Evolutionary conservation across 2,113 vertebrate species (phyloP).

Genomic region (Crotalus tigris): DNA sequence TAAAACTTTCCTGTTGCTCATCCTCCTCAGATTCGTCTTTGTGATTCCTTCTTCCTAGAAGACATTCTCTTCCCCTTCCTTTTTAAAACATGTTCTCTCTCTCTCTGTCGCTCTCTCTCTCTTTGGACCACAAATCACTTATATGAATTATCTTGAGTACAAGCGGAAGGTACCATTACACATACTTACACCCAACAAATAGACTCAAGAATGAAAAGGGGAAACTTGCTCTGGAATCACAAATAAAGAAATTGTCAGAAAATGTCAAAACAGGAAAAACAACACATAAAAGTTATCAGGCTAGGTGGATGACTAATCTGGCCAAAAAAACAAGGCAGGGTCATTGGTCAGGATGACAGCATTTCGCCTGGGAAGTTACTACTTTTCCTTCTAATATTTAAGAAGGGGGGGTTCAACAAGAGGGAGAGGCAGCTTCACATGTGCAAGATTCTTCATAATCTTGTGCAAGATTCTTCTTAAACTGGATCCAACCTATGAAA

Average conservation of each 20-base stretch:
- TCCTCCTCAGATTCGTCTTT: neutral
- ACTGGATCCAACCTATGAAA: conserved; percentile 8
- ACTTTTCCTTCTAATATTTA: conserved; percentile 22
- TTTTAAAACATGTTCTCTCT: neutral
- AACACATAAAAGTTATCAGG: neutral
- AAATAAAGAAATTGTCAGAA: conserved; percentile 32
- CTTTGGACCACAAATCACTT: neutral
- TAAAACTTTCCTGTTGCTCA: neutral
- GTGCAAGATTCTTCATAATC: conserved; percentile 25
- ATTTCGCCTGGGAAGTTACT: conserved; percentile 14
- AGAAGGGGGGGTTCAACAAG: conserved; percentile 6
- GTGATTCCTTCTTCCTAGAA: neutral
- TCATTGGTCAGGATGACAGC: conserved; percentile 17
- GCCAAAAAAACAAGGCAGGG: conserved; percentile 44
- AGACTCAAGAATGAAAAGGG: conserved; percentile 30
- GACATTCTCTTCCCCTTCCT: neutral
- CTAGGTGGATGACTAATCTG: conserved; percentile 30
- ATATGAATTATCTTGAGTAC: neutral
- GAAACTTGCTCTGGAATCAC: neutral
- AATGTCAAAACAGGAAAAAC: conserved; percentile 54
- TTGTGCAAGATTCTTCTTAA: conserved; percentile 26
- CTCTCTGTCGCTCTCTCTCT: neutral
- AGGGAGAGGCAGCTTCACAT: conserved; percentile 1
- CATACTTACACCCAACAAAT: neutral
- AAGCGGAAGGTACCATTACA: neutral